phyloP scores from a whole-genome alignment of 2,113 vertebrate genomes.

The Dasypus novemcinctus region DNA sequence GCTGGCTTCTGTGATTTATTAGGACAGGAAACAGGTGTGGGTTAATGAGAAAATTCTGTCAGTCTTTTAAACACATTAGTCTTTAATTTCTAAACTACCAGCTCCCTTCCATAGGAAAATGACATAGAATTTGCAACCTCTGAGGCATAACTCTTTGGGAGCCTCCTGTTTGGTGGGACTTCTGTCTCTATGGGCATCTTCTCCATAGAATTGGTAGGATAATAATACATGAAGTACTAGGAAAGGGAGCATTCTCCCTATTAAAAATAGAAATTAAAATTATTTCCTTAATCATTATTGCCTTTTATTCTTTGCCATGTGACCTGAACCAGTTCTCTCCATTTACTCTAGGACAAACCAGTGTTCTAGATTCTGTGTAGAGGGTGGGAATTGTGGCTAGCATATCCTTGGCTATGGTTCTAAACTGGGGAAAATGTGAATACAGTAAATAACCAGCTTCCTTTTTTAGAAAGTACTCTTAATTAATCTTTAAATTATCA shows the following conservation, averaged over 20 bases:
- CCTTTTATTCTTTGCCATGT: neutral
- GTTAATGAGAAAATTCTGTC: neutral
- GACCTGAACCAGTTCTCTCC: neutral
- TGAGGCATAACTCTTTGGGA: neutral
- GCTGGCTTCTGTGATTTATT: neutral
- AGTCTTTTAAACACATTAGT: neutral
- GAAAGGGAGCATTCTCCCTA: neutral
- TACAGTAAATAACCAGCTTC: neutral
- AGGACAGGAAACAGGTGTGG: neutral
- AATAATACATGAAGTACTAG: neutral
- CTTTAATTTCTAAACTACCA: neutral
- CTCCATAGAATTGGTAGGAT: neutral
- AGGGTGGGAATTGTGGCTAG: neutral
- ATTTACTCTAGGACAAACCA: neutral
- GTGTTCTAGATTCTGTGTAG: neutral
- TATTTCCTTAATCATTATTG: neutral
- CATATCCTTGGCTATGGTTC: neutral
- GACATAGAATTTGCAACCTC: neutral
- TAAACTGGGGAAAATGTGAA: neutral
- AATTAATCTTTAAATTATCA: constrained; percentile 5
- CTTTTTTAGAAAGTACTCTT: neutral
- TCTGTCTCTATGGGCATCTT: neutral
- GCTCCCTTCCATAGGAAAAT: neutral
- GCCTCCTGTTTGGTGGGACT: neutral
- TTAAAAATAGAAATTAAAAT: neutral